Evolutionary conservation across 2,113 vertebrate species (phyloP), one percentile per base, ranked within the genome.

Genomic region (Brachypodius melanocephalos): DNA sequence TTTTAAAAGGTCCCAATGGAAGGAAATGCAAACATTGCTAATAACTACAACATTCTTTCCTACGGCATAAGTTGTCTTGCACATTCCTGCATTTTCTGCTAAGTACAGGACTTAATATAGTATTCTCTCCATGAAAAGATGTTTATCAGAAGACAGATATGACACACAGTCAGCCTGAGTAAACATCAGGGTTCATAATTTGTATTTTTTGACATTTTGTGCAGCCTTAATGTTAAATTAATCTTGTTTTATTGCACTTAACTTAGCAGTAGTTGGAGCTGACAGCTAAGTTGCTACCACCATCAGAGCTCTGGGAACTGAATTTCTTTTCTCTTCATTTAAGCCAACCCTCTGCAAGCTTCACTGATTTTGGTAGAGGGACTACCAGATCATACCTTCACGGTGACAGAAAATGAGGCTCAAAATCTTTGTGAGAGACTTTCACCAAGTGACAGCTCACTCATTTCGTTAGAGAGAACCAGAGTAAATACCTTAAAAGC

Each of bases 271-370:
- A 96, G 95, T 65, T 91, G 75, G 82, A 96, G 48, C 72, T 95
- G 94, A 97, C 96, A 96, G 96, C 79, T 67, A 94, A 95, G 94
- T 85, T 90, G 93, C 85, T 93, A 88, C 88, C 85, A 96, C 95
- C 95, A 96, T 77, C 82, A 88, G 82, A 90, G 78, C 82, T 96
- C 51, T 79, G 66, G 88, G 82, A 94, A 91, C 52, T 86, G 67
- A 71, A 80, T 94, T 88, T 85, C 55, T 74, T 92, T 85, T 96
- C 88, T 95, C 77, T 89, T 90, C 82, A 86, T 93, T 90, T 88
- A 94, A 91, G 90, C 79, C 79, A 93, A 74, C 72, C 52, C 77
- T 84, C 83, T 74, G 62, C 75, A 91, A 86, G 93, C 89, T 91
- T 91, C 95, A 90, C 5, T 81, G 82, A 55, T 74, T 95, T 90